Evolutionary conservation across 1,140 invertebrate genomes (phyloP).

Genomic region (Anoplophora glabripennis): DNA sequence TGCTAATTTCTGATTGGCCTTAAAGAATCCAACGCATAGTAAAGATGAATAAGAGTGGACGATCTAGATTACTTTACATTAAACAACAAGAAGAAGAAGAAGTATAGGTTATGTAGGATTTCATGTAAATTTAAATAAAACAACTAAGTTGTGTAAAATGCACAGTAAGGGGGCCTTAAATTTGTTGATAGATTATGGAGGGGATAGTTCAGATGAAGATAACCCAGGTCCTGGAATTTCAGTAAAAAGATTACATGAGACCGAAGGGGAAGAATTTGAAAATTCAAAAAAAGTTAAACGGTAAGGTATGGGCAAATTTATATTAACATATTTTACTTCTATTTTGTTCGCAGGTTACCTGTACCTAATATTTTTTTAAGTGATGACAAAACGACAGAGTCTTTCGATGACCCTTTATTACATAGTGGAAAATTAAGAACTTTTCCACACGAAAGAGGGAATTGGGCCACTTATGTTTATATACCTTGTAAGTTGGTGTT

Average conservation of each 20-base stretch:
- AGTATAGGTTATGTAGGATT: too few species aligned
- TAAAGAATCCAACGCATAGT: too few species aligned
- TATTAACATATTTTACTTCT: not conserved
- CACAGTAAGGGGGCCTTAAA: constrained; percentile 32
- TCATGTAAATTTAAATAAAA: too few species aligned
- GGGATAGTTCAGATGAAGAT: constrained; percentile 40
- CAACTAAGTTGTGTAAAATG: constrained; percentile 2
- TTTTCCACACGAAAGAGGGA: constrained; percentile 76
- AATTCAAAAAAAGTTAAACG: constrained; percentile 7
- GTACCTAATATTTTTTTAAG: constrained; percentile 32
- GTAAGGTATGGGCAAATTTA: constrained; percentile 10
- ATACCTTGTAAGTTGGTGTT: constrained; percentile 60
- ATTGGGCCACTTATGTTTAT: constrained; percentile 76
- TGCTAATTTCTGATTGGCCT: too few species aligned
- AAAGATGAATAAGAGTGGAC: too few species aligned
- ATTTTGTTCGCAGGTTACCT: constrained; percentile 32
- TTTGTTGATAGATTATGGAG: constrained; percentile 38
- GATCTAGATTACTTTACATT: too few species aligned
- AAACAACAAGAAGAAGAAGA: too few species aligned
- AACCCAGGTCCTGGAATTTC: constrained; percentile 40
- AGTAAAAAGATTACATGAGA: constrained; percentile 38
- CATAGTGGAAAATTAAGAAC: constrained; percentile 65
- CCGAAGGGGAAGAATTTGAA: constrained; percentile 19
- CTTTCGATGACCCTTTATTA: constrained; percentile 56
- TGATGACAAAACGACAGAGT: constrained; percentile 33